Base-by-base conservation (phyloP, 1,140 invertebrate species). In the Rhyzopertha dominica region DNA sequence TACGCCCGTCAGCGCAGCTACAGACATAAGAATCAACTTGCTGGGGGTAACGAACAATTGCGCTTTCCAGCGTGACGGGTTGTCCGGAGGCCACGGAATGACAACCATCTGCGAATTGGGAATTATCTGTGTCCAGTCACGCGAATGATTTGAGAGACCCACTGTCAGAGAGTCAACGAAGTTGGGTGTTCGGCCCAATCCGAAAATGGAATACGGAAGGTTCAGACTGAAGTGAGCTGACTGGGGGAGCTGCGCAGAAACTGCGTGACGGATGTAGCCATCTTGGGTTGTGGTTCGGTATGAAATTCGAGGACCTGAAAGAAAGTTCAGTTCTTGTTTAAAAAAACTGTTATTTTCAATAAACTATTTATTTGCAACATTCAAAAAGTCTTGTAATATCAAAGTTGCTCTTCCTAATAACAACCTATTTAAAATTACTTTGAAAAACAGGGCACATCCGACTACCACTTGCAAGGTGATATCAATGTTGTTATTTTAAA, bases 1-100 rank as follows among this genome's bases (percentile, higher is more conserved):
- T 2, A 95, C 90, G 13, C 82, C 88, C 1, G 89, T 78, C 34
- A 98, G 72, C 0, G 94, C 91, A 34, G 85, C 81, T 0, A 92
- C 90, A 62, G 92, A 98, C 64, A 94, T 80, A 2, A 95, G 67
- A 60, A 98, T 95, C 12, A 95, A 72, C 67, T 92, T 90, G 66
- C 90, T 95, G 1, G 95, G 95, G 0, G 95, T 98, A 0, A 98
- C 86, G 74, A 96, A 99, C 4, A 99, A 69, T 63, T 95, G 90
- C 14, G 83, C 90, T 51, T 83, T 84, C 96, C 96, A 99, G 59
- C 79, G 77, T 5, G 71, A 76, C 4, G 90, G 84, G 31, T 88
- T 73, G 47, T 79, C 70, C 2, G 81, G 74, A 5, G 93, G 92
- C 63, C 82, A 81, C 3, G 95, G 95, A 47, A 98, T 90, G 1